Conservation (phyloP, 2,113 vertebrate genomes). For the Noturus placidus region DNA sequence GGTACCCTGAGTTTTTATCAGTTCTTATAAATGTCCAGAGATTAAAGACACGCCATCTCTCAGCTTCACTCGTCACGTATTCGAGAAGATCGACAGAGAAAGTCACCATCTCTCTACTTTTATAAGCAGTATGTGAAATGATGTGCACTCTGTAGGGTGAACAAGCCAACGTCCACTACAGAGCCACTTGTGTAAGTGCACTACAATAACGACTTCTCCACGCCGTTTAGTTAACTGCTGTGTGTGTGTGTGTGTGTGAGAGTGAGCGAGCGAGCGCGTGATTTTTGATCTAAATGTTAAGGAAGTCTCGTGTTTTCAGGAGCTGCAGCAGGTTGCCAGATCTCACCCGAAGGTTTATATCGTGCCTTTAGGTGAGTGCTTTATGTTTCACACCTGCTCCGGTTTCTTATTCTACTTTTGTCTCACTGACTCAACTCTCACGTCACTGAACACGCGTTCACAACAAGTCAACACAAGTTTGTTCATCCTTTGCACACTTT, state of each 20-base stretch:
- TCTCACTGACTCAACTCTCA: too few species aligned
- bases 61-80: not conserved
- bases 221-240: too few species aligned
- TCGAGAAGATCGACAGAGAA: not conserved
- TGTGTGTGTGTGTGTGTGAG: too few species aligned
- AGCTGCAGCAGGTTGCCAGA: slow-evolving; percentile 51
- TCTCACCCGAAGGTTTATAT: slow-evolving; percentile 46
- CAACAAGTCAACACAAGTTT: too few species aligned
- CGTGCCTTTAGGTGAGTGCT: slow-evolving; percentile 54
- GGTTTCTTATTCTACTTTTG: not conserved
- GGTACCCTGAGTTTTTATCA: too few species aligned
- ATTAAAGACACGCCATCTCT: too few species aligned
- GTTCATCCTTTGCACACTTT: too few species aligned
- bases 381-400: not conserved
- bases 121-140: not conserved
- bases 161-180: not conserved
- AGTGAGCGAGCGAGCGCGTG: too few species aligned
- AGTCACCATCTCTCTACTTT: too few species aligned
- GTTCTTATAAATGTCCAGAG: too few species aligned
- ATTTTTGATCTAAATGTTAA: not conserved
- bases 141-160: not conserved
- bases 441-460: too few species aligned
- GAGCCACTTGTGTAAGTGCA: not conserved
- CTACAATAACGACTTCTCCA: too few species aligned
- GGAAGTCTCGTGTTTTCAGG: slow-evolving; percentile 31